phyloP scores from a whole-genome alignment of 1,140 invertebrate genomes.

The Diabrotica undecimpunctata region DNA sequence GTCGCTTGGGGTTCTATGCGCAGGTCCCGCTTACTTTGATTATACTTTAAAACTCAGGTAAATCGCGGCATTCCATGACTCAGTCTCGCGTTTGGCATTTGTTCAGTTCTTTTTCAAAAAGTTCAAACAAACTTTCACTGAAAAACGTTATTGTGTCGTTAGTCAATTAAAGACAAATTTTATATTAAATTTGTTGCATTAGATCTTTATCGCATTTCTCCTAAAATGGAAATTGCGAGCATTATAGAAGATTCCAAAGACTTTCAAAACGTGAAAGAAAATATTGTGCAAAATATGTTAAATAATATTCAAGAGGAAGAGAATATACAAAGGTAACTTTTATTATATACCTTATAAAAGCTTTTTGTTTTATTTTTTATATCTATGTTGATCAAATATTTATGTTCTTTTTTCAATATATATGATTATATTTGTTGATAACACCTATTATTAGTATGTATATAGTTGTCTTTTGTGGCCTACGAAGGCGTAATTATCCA shows the following conservation, averaged over 20 bases:
- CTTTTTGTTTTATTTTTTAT: neutral
- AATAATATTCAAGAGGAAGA: constrained; percentile 10
- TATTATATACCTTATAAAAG: neutral
- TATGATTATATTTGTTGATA: no score
- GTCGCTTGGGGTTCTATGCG: neutral
- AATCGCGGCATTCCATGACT: constrained; percentile 21
- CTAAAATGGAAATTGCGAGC: constrained; percentile 1
- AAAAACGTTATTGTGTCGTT: neutral
- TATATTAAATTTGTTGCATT: no score
- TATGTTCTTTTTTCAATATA: no score
- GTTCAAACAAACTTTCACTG: neutral
- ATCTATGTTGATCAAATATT: no score
- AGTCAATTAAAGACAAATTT: neutral
- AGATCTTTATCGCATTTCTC: neutral
- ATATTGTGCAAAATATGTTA: constrained; percentile 12
- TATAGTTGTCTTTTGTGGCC: no score
- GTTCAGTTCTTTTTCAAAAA: constrained; percentile 3
- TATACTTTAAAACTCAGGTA: constrained; percentile 15
- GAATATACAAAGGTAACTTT: constrained; percentile 4
- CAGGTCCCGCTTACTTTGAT: constrained; percentile 9
- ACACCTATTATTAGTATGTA: no score
- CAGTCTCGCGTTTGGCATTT: constrained; percentile 17
- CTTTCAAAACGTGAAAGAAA: neutral
- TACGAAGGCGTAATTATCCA: no score
- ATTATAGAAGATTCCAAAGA: neutral